Base-by-base conservation (phyloP, 2,888 invertebrate species). In the Lasioglossum malachurum region DNA sequence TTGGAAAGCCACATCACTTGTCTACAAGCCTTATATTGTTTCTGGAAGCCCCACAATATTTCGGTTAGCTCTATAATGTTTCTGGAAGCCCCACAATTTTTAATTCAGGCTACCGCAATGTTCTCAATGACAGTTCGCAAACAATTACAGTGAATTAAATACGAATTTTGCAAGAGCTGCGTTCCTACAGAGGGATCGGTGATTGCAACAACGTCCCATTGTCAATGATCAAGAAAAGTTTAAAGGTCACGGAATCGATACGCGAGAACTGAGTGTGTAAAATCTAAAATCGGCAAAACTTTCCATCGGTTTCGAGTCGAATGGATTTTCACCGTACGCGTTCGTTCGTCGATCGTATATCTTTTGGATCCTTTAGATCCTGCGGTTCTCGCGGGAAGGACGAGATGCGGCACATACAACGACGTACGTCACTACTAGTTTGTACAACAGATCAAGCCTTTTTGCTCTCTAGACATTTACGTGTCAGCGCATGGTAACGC, bases 371-470 rank as follows among this genome's bases (percentile, higher is more conserved):
- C 69, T 41, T 82, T 67, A 75, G 74, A 76, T 80, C 87, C 87
- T 83, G 87, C 84, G 80, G 79, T 83, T 87, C 72, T 85, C 79
- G 80, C 83, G 83, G 84, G 89, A 90, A 85, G 83, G 84, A 87
- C 87, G 88, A 64, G 64, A 92, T 91, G 91, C 91, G 89, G 86
- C 88, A 92, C 89, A 91, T 90, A 91, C 89, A 92, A 90, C 84
- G 90, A 89, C 82, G 90, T 87, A 90, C 92, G 89, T 92, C 91
- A 92, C 92, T 92, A 92, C 92, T 92, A 87, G 89, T 88, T 92
- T 91, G 67, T 91, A 92, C 92, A 92, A 92, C 92, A 92, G 89
- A 92, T 92, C 92, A 92, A 91, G 92, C 92, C 86, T 91, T 71
- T 90, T 90, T 92, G 89, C 88, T 91, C 86, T 91, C 90, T 91